These are phyloP conservation scores for Burhinus oedicnemus DNA, from an alignment of 2,113 vertebrate species.

Conservation along the genomic window DNA sequence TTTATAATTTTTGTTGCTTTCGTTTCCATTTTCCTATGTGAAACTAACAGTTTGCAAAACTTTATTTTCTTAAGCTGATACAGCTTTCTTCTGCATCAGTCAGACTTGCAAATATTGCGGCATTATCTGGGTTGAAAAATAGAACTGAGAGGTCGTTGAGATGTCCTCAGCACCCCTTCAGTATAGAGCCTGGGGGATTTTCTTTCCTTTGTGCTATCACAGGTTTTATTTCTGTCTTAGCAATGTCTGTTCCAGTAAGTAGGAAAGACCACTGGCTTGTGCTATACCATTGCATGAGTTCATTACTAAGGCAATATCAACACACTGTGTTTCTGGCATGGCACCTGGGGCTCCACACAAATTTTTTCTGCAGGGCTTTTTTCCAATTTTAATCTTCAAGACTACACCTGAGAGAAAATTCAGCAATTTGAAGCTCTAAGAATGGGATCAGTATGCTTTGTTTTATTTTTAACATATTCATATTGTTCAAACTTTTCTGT, in stretches of 20 bases:
- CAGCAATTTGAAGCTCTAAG: neutral
- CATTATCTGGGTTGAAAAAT: neutral
- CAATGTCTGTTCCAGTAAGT: neutral
- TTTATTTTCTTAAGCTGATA: neutral
- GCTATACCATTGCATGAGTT: neutral
- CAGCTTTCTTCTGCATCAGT: neutral
- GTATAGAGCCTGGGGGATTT: neutral
- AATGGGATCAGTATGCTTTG: neutral
- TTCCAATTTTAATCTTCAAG: neutral
- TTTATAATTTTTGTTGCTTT: neutral
- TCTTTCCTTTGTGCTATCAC: neutral
- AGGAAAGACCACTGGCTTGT: neutral
- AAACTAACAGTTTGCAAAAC: neutral
- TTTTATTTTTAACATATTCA: neutral
- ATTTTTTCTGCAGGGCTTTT: neutral
- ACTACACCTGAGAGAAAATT: neutral
- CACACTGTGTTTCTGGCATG: neutral
- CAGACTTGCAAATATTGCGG: neutral
- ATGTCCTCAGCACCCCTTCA: neutral
- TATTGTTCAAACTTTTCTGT: neutral
- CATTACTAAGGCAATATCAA: neutral
- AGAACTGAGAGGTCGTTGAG: neutral
- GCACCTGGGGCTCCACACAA: neutral
- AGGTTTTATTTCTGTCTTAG: neutral
- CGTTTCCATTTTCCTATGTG: neutral